phyloP scores from a whole-genome alignment of 2,797 vertebrate genomes.

The Platalea minor region DNA sequence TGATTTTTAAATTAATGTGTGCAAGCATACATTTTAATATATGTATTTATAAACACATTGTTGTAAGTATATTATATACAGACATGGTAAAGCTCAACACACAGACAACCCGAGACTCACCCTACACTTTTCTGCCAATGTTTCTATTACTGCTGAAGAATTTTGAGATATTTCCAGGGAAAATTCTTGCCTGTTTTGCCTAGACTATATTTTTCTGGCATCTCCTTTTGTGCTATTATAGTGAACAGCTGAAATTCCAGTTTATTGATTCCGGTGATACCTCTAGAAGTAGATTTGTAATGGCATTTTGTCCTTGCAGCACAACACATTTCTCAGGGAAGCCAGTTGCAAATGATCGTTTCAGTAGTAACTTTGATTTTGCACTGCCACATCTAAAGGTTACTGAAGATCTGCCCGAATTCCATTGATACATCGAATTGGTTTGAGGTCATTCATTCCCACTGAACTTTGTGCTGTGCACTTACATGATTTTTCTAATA shows the following conservation, averaged over 20 bases:
- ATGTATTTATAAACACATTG: background rate
- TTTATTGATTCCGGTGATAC: background rate
- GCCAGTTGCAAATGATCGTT: background rate
- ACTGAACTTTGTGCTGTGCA: background rate
- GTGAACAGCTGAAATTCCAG: background rate
- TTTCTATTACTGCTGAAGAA: background rate
- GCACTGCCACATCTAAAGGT: background rate
- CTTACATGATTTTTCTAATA: background rate
- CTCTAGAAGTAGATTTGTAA: background rate
- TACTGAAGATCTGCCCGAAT: background rate
- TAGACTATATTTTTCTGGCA: background rate
- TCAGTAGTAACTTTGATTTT: background rate
- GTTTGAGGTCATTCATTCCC: background rate
- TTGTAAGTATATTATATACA: background rate
- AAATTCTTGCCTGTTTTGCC: background rate
- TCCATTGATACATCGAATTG: background rate
- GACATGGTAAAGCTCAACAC: background rate
- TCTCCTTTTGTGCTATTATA: background rate
- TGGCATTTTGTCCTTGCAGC: background rate
- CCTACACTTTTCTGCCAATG: background rate
- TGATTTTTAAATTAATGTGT: background rate
- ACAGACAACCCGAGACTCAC: background rate
- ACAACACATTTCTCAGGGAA: background rate
- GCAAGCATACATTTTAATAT: background rate
- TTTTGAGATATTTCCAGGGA: background rate